Conservation (phyloP, 2,888 invertebrate genomes). For the Baccha elongata region DNA sequence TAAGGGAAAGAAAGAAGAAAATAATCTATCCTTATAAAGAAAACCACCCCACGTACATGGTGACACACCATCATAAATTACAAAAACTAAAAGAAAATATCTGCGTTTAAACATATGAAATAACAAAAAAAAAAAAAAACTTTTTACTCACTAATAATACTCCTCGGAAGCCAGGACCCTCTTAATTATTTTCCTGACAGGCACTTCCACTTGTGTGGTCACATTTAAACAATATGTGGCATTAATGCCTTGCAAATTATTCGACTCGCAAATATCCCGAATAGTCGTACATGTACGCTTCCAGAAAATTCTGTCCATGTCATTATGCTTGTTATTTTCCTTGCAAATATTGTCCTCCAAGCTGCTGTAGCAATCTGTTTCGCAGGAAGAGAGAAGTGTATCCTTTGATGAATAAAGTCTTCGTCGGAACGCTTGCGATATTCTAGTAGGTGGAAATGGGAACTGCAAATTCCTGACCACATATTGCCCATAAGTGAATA, state of each 20-base stretch:
- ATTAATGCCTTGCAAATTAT: constrained; percentile 82
- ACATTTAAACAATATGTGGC: constrained; percentile 83
- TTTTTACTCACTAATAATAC: constrained; percentile 84
- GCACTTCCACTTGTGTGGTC: constrained; percentile 77
- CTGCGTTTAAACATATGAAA: constrained; percentile 5
- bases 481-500: constrained; percentile 57
- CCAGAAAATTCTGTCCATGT: constrained; percentile 83
- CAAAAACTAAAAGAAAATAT: not conserved
- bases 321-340: constrained; percentile 79
- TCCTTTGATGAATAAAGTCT: constrained; percentile 28
- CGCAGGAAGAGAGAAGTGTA: constrained; percentile 17
- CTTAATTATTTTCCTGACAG: constrained; percentile 84
- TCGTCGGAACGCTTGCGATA: constrained; percentile 15
- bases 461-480: constrained; percentile 40
- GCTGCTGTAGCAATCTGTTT: constrained; percentile 86
- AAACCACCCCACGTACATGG: not conserved
- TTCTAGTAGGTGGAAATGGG: not conserved
- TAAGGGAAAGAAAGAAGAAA: not conserved
- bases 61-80: not conserved
- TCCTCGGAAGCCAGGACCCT: constrained; percentile 86
- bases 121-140: not conserved
- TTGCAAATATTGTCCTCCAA: constrained; percentile 84
- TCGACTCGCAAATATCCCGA: constrained; percentile 83
- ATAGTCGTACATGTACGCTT: constrained; percentile 83
- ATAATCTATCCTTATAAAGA: not conserved